Evolutionary conservation across 37 sponge, comb jelly and placozoan genomes (phyloP).

Genomic region (Corticium candelabrum): DNA sequence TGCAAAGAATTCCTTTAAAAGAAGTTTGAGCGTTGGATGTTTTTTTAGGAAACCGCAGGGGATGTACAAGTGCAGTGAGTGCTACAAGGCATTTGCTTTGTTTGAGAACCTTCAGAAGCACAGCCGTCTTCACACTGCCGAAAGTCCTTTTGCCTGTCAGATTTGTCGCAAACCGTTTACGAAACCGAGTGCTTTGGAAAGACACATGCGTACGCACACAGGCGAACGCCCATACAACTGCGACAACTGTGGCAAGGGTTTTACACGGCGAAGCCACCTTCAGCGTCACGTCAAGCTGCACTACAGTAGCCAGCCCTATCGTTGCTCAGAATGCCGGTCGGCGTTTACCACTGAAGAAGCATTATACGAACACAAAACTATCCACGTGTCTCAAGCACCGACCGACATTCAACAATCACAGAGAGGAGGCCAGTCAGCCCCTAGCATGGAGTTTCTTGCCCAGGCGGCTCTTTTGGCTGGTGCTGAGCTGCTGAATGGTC

Average conservation of each 20-base stretch:
- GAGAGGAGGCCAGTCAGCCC: background rate
- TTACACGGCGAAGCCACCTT: background rate
- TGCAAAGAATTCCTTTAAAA: background rate
- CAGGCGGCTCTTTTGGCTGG: background rate
- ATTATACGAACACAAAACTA: background rate
- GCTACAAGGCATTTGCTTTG: background rate
- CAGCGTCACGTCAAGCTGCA: background rate
- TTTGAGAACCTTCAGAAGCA: constrained; percentile 2
- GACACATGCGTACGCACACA: constrained; percentile 1
- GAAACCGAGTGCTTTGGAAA: background rate
- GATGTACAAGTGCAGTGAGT: background rate
- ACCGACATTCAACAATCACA: background rate
- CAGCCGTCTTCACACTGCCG: constrained; percentile 1
- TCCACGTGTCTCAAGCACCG: background rate
- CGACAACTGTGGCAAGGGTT: constrained; percentile 1
- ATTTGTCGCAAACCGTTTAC: background rate
- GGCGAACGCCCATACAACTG: background rate
- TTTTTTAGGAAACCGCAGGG: background rate
- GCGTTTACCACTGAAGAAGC: background rate
- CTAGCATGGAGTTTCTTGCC: background rate
- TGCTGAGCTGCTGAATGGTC: background rate
- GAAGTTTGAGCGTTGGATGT: background rate
- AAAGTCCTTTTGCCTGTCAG: background rate
- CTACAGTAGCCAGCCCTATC: background rate
- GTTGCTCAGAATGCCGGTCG: background rate